These are phyloP conservation scores for Centropus unirufus DNA, from an alignment of 2,113 vertebrate genomes.

Conservation along the genomic window DNA sequence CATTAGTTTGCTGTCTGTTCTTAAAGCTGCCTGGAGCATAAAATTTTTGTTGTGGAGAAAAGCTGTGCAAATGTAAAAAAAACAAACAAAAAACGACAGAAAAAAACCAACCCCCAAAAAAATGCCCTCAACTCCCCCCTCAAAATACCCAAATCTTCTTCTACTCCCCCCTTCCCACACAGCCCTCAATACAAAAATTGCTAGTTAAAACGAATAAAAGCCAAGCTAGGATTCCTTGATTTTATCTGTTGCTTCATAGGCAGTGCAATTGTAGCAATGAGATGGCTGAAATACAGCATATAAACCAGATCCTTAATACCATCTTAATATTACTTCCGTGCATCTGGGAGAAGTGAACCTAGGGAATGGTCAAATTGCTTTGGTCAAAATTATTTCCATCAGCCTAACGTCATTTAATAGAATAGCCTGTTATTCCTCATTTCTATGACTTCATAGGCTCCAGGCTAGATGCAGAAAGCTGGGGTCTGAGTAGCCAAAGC, in stretches of 20 bases:
- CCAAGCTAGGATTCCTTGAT: not conserved
- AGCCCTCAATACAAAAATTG: not conserved
- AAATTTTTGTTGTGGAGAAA: not conserved
- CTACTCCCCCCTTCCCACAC: no score
- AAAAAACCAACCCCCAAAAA: not conserved
- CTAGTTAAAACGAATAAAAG: not conserved
- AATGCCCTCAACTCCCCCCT: fast-evolving
- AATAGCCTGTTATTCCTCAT: not conserved
- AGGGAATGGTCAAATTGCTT: not conserved
- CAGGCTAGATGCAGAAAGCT: not conserved
- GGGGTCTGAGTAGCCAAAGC: not conserved
- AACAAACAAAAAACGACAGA: no score
- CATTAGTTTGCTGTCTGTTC: not conserved
- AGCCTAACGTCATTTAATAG: not conserved
- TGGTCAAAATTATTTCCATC: not conserved
- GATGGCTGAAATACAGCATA: not conserved
- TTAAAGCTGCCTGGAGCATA: not conserved
- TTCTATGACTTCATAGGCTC: not conserved
- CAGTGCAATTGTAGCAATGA: not conserved
- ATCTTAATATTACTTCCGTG: not conserved
- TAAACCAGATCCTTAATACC: not conserved
- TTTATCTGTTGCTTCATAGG: not conserved
- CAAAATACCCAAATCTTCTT: not conserved
- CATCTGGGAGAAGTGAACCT: not conserved
- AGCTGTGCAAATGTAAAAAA: not conserved